phyloP scores from a whole-genome alignment of 2,797 vertebrate genomes.

The Vespertilio murinus region DNA sequence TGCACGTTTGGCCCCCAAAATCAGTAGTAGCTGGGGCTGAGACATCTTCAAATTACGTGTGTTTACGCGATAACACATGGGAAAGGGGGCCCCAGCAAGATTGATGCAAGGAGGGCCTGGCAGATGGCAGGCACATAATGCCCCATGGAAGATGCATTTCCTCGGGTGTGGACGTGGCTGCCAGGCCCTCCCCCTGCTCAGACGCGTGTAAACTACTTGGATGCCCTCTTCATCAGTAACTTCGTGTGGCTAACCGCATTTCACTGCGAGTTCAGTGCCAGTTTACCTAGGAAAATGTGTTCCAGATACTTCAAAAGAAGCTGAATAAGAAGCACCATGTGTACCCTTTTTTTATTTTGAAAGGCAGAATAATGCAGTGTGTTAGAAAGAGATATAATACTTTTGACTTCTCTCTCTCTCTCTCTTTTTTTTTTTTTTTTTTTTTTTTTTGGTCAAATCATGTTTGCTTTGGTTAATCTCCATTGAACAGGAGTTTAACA shows the following conservation, averaged over 20 bases:
- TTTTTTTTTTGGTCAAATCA: constrained; percentile 53
- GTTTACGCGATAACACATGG: background rate
- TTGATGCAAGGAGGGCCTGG: background rate
- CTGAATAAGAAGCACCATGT: constrained; percentile 48
- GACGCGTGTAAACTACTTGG: constrained; percentile 1
- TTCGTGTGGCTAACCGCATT: background rate
- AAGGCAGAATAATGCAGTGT: constrained; percentile 55
- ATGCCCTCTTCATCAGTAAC: background rate
- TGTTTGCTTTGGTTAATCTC: constrained; percentile 82
- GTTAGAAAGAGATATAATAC: constrained; percentile 68
- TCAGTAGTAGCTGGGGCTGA: background rate
- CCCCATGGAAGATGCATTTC: background rate
- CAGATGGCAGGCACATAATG: background rate
- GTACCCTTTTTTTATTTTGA: constrained; percentile 55
- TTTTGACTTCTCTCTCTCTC: constrained; percentile 58
- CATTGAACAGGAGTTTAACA: constrained; percentile 81
- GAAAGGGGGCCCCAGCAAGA: background rate
- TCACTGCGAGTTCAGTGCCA: constrained; percentile 56
- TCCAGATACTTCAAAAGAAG: constrained; percentile 65
- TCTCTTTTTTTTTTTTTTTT: background rate
- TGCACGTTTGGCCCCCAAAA: background rate
- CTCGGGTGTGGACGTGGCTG: background rate
- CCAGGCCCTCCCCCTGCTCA: background rate
- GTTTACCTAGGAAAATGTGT: constrained; percentile 69
- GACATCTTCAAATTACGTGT: background rate